Conservation (phyloP, 2,113 vertebrate genomes). For the Petroica traversi region DNA sequence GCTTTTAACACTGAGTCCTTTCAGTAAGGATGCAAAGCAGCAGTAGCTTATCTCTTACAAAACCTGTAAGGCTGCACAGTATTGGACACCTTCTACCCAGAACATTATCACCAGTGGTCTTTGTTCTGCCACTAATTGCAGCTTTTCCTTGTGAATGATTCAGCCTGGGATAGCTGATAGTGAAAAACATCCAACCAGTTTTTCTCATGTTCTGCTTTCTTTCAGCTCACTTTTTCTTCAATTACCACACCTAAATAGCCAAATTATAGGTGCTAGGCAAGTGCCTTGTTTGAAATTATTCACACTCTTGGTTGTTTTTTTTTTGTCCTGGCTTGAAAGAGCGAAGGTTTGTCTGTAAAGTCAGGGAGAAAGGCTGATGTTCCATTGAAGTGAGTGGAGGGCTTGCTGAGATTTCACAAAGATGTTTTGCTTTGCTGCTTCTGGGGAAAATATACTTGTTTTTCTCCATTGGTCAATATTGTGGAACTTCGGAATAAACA, state of each 20-base stretch:
- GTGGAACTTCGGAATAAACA: not conserved
- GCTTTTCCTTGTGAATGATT: not conserved
- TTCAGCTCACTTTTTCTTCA: not conserved
- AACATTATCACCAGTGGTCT: rapidly evolving
- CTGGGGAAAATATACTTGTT: not conserved
- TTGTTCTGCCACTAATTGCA: not conserved
- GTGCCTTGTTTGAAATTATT: not conserved
- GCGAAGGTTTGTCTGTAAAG: not conserved
- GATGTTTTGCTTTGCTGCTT: not conserved
- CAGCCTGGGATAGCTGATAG: not conserved
- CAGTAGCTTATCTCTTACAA: not conserved
- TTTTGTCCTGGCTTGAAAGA: not conserved
- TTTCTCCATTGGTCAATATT: not conserved
- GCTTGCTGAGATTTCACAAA: not conserved
- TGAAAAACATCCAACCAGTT: not conserved
- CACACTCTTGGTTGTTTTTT: not conserved
- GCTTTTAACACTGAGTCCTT: not conserved
- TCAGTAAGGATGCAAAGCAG: not conserved
- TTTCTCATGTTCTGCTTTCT: not conserved
- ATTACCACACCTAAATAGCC: not conserved
- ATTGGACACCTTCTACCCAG: not conserved
- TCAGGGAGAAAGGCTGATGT: not conserved
- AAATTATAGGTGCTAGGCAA: not conserved
- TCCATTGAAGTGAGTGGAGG: not conserved
- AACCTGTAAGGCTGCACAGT: rapidly evolving